These are phyloP conservation scores for Clarias fuscus DNA, from an alignment of 2,797 vertebrate genomes.

Conservation along the genomic window DNA sequence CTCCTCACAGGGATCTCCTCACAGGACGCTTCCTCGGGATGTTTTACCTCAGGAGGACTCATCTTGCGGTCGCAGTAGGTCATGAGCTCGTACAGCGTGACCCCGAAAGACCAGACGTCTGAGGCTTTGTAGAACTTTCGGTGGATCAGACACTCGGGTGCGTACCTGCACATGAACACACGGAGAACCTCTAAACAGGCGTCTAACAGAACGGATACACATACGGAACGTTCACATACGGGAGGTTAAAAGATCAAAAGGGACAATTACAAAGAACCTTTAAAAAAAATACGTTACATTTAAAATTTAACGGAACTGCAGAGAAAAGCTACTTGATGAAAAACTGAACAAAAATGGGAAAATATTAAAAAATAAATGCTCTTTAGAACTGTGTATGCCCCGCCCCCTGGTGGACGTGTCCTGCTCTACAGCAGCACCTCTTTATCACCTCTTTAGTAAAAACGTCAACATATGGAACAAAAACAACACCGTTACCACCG, in stretches of 20 bases:
- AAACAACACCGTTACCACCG: too few species aligned
- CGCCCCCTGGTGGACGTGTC: not conserved
- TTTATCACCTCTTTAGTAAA: not conserved
- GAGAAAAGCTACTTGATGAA: not conserved
- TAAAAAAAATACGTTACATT: too few species aligned
- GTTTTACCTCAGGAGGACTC: conserved; percentile 80
- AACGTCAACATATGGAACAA: too few species aligned
- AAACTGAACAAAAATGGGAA: not conserved
- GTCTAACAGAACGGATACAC: too few species aligned
- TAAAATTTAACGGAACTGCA: too few species aligned
- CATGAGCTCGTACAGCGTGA: conserved; percentile 82
- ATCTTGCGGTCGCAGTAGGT: conserved; percentile 80
- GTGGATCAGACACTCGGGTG: conserved; percentile 82
- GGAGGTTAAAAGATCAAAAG: not conserved
- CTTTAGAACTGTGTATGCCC: not conserved
- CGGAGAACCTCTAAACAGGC: not conserved
- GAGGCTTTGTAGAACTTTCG: conserved; percentile 86
- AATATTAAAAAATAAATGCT: not conserved
- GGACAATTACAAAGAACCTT: not conserved
- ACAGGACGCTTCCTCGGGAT: not conserved
- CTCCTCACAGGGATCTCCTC: not conserved
- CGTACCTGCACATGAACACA: conserved; percentile 73
- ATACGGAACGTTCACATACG: too few species aligned
- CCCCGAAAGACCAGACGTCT: conserved; percentile 85
- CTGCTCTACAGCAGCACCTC: not conserved